Conservation (phyloP, 1,140 invertebrate genomes). For the Penaeus vannamei region DNA sequence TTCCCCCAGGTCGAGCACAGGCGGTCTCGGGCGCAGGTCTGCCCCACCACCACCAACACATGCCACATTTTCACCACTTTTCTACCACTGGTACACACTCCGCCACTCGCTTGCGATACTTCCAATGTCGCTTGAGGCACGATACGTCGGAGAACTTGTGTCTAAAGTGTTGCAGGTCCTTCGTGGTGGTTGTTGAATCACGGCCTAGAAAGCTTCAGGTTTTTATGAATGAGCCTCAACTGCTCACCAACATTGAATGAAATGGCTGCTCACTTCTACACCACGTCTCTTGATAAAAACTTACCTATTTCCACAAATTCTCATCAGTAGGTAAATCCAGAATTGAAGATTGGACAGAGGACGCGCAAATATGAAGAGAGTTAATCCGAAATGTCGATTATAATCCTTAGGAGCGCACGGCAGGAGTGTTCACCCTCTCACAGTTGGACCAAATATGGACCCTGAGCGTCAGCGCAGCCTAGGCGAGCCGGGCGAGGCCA, state of each 20-base stretch:
- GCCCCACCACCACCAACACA: background rate
- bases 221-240: slow-evolving; percentile 59
- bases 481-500: slow-evolving; percentile 58
- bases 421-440: slow-evolving; percentile 61
- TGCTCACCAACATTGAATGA: slow-evolving; percentile 52
- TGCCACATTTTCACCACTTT: slow-evolving; percentile 31
- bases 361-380: slow-evolving; percentile 6
- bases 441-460: slow-evolving; percentile 65
- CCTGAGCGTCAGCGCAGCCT: slow-evolving; percentile 59
- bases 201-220: slow-evolving; percentile 42
- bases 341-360: slow-evolving; percentile 6
- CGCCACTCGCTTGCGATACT: slow-evolving; percentile 13
- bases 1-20: too few species aligned
- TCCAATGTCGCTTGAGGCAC: slow-evolving; percentile 8
- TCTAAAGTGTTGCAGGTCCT: background rate
- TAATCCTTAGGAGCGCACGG: slow-evolving; percentile 54
- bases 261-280: slow-evolving; percentile 49
- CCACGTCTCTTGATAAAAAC: slow-evolving; percentile 19
- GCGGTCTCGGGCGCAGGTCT: too few species aligned
- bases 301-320: slow-evolving; percentile 59
- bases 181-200: slow-evolving; percentile 1
- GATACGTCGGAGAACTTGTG: background rate
- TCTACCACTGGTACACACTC: slow-evolving; percentile 34
- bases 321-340: slow-evolving; percentile 59
- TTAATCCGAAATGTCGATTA: slow-evolving; percentile 47